Evolutionary conservation across 2,113 vertebrate genomes (phyloP).

Genomic region (Thalassoma bifasciatum): DNA sequence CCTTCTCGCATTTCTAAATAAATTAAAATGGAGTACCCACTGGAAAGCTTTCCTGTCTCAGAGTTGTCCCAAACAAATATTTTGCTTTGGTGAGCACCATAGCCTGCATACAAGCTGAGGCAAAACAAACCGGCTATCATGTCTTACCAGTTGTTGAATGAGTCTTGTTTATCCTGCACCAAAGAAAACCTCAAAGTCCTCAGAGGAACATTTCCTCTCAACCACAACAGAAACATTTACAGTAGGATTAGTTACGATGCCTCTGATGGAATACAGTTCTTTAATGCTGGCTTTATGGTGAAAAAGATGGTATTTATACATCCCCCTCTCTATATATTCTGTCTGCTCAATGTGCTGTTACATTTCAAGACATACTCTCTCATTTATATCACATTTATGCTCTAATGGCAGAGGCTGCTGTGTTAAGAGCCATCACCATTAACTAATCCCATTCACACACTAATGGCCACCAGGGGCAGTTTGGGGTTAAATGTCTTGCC

Average conservation of each 20-base stretch:
- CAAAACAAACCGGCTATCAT: slow-evolving; percentile 26
- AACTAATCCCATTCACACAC: no score
- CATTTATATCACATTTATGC: no score
- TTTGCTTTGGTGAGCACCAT: slow-evolving; percentile 37
- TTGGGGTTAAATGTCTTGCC: no score
- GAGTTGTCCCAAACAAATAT: slow-evolving; percentile 31
- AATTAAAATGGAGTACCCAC: slow-evolving; percentile 28
- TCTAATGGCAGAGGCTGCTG: no score
- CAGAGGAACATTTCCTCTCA: slow-evolving; percentile 29
- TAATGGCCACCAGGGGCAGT: no score
- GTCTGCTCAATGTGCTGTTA: no score
- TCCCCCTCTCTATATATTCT: no score
- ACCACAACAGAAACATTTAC: slow-evolving; percentile 35
- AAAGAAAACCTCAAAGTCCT: slow-evolving; percentile 33
- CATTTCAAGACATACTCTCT: no score
- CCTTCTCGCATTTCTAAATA: slow-evolving; percentile 32
- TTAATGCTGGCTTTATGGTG: not conserved
- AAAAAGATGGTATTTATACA: no score
- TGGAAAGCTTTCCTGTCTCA: slow-evolving; percentile 23
- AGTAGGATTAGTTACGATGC: not conserved
- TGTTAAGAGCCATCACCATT: no score
- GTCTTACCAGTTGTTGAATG: slow-evolving; percentile 41
- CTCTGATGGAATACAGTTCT: not conserved
- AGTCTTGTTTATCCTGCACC: slow-evolving; percentile 54
- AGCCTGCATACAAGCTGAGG: slow-evolving; percentile 7